Base-by-base conservation (phyloP, 2,888 invertebrate species). In the Ashinkailepas kermadecensis region DNA sequence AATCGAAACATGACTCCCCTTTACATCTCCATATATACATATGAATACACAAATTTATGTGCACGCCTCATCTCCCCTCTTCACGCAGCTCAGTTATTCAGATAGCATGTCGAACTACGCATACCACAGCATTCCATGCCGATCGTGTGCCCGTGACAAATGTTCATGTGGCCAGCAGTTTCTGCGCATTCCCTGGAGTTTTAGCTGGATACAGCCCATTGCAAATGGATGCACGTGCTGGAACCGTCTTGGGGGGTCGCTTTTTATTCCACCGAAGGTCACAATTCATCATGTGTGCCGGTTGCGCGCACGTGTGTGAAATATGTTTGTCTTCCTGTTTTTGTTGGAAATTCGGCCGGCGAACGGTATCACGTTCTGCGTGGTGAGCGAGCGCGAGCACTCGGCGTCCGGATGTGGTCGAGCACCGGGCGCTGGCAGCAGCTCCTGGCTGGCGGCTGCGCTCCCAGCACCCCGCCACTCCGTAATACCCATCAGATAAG, bases 211-310 rank as follows among this genome's bases (percentile, higher is more conserved):
- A 4, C 74, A 39, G 39, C 11, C 70, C 70, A 39, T 70, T 39
- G 70, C 39, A 21, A 74, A 54, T 74, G 54, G 54, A 9, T 13
- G 54, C 74, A 54, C 54, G 54, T 39, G 54, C 74, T 9, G 74
- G 3, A 25, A 2, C 18, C 74, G 15, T 54, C 54, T 9, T 70
- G 25, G 15, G 74, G 54, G 74, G 74, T 25, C 18, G 39, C 7
- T 25, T 74, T 70, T 74, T 74, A 8, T 39, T 18, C 21, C 8
- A 13, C 74, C 54, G 74, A 74, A 74, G 74, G 74, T 18, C 54
- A 74, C 74, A 74, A 74, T 54, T 54, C 74, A 74, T 74, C 74
- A 74, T 74, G 54, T 39, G 54, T 74, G 74, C 54, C 11, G 18
- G 15, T 18, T 15, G 74, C 54, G 7, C 6, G 74, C 74, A 74